Percentiles rank a stretch among this genome's conserved stretches.
phyloP scores from a whole-genome alignment of 2,797 vertebrate genomes.

The Melanotaenia parkinsoni region DNA sequence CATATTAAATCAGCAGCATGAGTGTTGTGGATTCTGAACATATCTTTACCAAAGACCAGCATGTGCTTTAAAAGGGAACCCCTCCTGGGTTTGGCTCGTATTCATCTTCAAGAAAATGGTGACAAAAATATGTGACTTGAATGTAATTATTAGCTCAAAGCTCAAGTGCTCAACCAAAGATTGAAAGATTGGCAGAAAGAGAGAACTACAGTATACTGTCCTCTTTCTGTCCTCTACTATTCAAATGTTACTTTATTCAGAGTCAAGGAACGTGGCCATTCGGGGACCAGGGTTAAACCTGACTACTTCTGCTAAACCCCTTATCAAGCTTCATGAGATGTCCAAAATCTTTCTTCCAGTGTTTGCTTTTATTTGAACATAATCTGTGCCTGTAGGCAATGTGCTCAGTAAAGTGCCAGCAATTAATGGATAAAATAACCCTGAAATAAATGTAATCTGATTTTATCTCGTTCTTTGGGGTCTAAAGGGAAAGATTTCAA shows the following conservation, averaged over 20 bases:
- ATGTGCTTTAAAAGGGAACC: conserved; percentile 18
- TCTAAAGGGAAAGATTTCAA: conserved; percentile 39
- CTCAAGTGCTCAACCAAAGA: conserved; percentile 31
- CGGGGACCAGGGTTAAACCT: conserved; percentile 35
- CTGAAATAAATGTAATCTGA: conserved; percentile 71
- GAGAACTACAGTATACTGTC: conserved; percentile 1
- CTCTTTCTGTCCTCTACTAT: conserved; percentile 35
- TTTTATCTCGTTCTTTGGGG: conserved; percentile 49
- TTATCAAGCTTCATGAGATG: conserved; percentile 51
- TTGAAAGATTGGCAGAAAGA: conserved; percentile 2
- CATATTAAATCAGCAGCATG: not conserved
- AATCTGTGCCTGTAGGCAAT: conserved; percentile 65
- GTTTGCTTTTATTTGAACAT: conserved; percentile 66
- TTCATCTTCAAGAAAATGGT: conserved; percentile 45
- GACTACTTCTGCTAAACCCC: conserved; percentile 40
- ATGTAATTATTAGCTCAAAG: conserved; percentile 33
- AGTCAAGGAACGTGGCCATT: conserved; percentile 29
- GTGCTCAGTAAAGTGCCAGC: conserved; percentile 63
- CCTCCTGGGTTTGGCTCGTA: conserved; percentile 22
- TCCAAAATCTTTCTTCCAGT: conserved; percentile 59
- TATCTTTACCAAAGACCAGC: conserved; percentile 33
- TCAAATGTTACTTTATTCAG: conserved; percentile 37
- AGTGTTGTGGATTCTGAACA: conserved; percentile 26
- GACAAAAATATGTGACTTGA: conserved; percentile 36
- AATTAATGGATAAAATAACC: conserved; percentile 75